A percentile compares a stretch with the other conserved stretches of the same genome.
These are phyloP conservation scores for Emydocephalus ijimae DNA, from an alignment of 2,113 vertebrate genomes.

Conservation along the genomic window DNA sequence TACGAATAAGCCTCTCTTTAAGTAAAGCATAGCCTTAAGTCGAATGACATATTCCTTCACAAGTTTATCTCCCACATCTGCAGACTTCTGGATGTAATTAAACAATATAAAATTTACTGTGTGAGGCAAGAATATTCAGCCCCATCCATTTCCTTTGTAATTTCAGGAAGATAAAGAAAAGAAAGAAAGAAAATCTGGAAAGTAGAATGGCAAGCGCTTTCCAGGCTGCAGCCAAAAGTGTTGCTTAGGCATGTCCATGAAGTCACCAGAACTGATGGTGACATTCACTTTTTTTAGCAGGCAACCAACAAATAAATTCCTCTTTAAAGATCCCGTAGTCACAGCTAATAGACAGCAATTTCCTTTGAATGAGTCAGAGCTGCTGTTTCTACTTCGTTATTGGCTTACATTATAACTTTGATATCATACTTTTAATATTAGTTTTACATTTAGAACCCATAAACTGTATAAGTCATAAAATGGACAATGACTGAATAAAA, in stretches of 20 bases:
- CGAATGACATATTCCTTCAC: constrained; percentile 28
- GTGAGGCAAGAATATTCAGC: not conserved
- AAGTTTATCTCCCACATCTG: constrained; percentile 28
- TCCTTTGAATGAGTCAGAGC: not conserved
- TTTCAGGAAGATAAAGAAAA: not conserved
- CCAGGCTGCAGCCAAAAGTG: not conserved
- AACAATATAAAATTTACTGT: constrained; percentile 5
- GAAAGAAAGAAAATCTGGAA: not conserved
- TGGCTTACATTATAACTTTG: constrained; percentile 26
- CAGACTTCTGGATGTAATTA: constrained; percentile 21
- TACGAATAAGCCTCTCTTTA: not conserved
- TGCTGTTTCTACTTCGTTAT: constrained; percentile 19
- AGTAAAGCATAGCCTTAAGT: not conserved
- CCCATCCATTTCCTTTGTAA: not conserved
- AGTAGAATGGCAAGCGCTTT: not conserved
- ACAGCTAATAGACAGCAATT: not conserved
- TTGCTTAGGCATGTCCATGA: not conserved
- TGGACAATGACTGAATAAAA: constrained; percentile 12
- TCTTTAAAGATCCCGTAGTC: not conserved
- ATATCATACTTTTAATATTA: constrained; percentile 25
- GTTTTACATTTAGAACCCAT: constrained; percentile 21
- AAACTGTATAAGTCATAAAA: not conserved
- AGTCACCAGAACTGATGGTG: not conserved
- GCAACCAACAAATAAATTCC: not conserved
- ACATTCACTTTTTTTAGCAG: constrained; percentile 3